These are phyloP conservation scores for Caenorhabditis sp. DNA, from an alignment of 2,888 invertebrate genomes.

Conservation along the genomic window DNA sequence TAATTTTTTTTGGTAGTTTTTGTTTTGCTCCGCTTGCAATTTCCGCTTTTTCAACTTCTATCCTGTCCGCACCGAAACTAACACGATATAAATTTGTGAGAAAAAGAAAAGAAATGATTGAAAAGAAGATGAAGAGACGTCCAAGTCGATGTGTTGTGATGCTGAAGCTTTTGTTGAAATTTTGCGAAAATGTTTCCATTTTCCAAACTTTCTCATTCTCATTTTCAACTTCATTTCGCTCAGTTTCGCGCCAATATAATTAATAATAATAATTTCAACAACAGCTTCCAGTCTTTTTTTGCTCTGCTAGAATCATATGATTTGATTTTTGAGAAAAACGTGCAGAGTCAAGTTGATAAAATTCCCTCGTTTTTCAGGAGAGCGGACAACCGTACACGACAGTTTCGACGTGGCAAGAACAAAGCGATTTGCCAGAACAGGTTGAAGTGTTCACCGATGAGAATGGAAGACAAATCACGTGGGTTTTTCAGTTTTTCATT, in stretches of 20 bases:
- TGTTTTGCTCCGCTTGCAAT: not conserved
- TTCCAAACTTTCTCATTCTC: not conserved
- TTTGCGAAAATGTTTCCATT: not conserved
- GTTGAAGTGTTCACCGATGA: constrained; percentile 64
- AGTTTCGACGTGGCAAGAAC: constrained; percentile 68
- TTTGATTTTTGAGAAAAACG: constrained; percentile 1
- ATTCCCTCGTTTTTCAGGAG: constrained; percentile 52
- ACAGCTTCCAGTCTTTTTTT: not conserved
- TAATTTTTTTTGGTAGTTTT: not conserved
- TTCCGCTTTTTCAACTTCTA: too few relatives aligned
- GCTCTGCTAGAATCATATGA: not conserved
- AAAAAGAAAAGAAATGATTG: not conserved
- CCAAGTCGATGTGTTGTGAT: constrained; percentile 1
- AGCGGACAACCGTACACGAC: constrained; percentile 65
- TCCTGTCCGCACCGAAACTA: not conserved
- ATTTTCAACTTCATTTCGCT: not conserved
- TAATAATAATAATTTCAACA: not conserved
- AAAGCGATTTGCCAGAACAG: constrained; percentile 59
- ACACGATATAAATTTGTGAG: not conserved
- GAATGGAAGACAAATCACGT: constrained; percentile 66
- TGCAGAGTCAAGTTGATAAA: not conserved
- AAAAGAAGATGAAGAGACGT: not conserved
- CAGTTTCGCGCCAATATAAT: not conserved
- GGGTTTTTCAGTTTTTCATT: constrained; percentile 9
- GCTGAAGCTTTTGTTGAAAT: not conserved